These are phyloP conservation scores for Cheirogaleus medius DNA, from an alignment of 2,113 vertebrate species.

Conservation along the genomic window DNA sequence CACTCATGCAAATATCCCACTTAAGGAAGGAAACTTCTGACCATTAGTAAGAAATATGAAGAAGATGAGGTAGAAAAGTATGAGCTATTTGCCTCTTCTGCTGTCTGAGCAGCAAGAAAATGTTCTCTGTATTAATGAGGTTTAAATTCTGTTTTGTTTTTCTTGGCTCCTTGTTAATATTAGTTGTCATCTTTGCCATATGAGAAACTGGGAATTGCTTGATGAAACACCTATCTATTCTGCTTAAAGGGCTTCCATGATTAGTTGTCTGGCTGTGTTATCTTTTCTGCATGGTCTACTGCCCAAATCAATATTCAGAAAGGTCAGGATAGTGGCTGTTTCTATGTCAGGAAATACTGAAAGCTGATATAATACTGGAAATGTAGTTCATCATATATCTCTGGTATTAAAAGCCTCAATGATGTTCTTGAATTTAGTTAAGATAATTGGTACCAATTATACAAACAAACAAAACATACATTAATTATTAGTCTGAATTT, in stretches of 20 bases:
- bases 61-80: neutral
- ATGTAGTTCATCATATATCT: neutral
- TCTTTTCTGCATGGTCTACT: neutral
- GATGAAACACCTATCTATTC: neutral
- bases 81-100: neutral
- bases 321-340: neutral
- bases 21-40: neutral
- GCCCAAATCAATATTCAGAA: neutral
- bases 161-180: neutral
- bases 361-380: neutral
- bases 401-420: neutral
- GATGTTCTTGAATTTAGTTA: neutral
- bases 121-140: neutral
- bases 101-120: neutral
- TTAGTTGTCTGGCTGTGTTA: neutral
- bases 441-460: neutral
- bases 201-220: neutral
- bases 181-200: neutral
- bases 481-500: neutral
- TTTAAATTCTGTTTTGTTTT: neutral
- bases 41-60: neutral
- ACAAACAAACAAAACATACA: neutral
- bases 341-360: neutral
- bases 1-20: neutral
- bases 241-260: neutral